Conservation (phyloP, 2,797 vertebrate species). For the Malacoctenus gilli region DNA sequence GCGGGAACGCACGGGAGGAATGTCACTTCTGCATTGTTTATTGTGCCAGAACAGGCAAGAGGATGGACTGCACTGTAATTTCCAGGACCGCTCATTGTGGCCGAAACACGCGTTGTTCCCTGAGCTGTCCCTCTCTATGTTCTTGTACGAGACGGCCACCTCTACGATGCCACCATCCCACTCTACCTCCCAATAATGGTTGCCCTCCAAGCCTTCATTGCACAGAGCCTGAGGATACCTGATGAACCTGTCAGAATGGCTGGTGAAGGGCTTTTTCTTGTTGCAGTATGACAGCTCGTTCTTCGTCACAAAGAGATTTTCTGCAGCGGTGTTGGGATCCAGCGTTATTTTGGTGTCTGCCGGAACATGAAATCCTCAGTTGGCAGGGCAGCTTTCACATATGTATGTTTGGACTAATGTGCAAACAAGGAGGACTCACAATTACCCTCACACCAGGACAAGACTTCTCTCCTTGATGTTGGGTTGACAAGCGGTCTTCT, state of each 20-base stretch:
- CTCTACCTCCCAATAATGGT: slow-evolving; percentile 68
- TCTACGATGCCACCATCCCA: slow-evolving; percentile 62
- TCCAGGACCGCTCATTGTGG: slow-evolving; percentile 67
- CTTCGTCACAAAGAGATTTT: slow-evolving; percentile 62
- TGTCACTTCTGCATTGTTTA: slow-evolving; percentile 46
- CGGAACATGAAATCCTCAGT: slow-evolving; percentile 10
- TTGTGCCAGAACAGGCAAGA: slow-evolving; percentile 65
- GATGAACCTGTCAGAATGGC: slow-evolving; percentile 59
- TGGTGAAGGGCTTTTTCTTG: too few relatives aligned
- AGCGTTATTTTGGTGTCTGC: slow-evolving; percentile 33
- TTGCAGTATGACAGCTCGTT: slow-evolving; percentile 41
- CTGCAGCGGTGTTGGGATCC: slow-evolving; percentile 56
- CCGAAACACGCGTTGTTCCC: slow-evolving; percentile 54
- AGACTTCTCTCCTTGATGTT: too few relatives aligned
- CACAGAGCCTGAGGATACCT: slow-evolving; percentile 52
- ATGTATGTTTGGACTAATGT: too few relatives aligned
- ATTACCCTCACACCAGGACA: slow-evolving; percentile 23
- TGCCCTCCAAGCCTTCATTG: slow-evolving; percentile 3
- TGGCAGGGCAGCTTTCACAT: neutral
- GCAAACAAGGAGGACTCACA: too few relatives aligned
- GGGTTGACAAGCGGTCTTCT: too few relatives aligned
- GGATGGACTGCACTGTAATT: slow-evolving; percentile 50
- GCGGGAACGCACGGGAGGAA: slow-evolving; percentile 16
- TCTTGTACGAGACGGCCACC: slow-evolving; percentile 55
- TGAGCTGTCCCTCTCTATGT: slow-evolving; percentile 53